Conservation (phyloP, 2,888 invertebrate genomes). For the Pollenia amentaria region DNA sequence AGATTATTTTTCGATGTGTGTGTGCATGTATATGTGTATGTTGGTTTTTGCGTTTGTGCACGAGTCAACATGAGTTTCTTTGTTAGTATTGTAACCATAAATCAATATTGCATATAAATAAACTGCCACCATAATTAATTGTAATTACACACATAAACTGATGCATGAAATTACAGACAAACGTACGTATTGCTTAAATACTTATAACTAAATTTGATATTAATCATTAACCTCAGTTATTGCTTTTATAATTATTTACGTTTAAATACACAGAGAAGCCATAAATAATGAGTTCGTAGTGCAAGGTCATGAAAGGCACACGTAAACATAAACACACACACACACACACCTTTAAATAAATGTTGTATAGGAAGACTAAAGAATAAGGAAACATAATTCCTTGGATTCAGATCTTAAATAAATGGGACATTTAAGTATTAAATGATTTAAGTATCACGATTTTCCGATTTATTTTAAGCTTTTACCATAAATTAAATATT, state of each 20-base stretch:
- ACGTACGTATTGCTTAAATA: no score
- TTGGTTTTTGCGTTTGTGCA: not conserved
- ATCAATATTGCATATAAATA: constrained; percentile 17
- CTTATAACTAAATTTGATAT: not conserved
- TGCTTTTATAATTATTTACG: not conserved
- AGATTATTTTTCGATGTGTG: no score
- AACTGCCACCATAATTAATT: not conserved
- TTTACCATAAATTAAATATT: no score
- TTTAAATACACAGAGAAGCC: not conserved
- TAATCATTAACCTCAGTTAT: constrained; percentile 20
- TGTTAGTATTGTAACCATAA: constrained; percentile 23
- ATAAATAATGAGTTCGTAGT: not conserved
- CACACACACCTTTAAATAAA: no score
- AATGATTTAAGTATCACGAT: no score
- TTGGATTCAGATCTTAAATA: no score
- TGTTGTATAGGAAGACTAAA: no score
- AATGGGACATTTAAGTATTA: no score
- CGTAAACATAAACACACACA: no score
- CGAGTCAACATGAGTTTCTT: not conserved
- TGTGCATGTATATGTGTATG: not conserved
- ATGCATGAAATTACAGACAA: no score
- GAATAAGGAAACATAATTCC: no score
- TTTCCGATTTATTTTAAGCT: no score
- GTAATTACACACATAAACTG: not conserved
- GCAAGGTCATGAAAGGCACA: not conserved